Percentiles rank a stretch among this genome's conserved stretches.
Conservation (phyloP, 2,888 invertebrate species). For the Cephus runcator region DNA sequence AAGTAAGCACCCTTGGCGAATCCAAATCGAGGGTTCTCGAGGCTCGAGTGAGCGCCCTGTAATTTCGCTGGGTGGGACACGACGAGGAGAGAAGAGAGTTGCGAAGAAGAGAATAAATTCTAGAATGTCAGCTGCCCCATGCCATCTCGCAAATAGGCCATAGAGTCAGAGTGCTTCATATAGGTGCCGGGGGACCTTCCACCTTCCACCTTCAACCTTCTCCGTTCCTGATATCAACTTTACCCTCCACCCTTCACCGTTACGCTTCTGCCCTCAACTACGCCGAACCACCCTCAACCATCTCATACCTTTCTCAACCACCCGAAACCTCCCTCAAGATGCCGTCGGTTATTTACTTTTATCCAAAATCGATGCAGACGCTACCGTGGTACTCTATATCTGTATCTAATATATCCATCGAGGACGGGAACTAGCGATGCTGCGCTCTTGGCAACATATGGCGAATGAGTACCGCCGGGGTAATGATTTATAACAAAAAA, state of each 20-base stretch:
- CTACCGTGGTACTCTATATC: neutral
- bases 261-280: neutral
- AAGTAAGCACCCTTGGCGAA: neutral
- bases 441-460: constrained; percentile 30
- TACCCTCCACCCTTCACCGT: neutral
- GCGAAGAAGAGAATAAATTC: constrained; percentile 40
- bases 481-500: neutral
- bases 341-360: constrained; percentile 49
- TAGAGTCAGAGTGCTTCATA: constrained; percentile 50
- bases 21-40: neutral
- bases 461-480: constrained; percentile 32
- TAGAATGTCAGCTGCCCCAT: constrained; percentile 34
- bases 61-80: neutral
- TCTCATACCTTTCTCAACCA: neutral
- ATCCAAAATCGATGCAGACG: constrained; percentile 48
- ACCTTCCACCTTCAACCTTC: constrained; percentile 24
- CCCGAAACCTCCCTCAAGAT: constrained; percentile 8
- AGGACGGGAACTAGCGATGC: neutral
- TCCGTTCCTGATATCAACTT: neutral
- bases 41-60: neutral
- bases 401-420: neutral
- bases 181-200: constrained; percentile 44
- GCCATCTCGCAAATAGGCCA: constrained; percentile 54
- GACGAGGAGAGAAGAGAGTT: constrained; percentile 3
- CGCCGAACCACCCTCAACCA: neutral